Evolutionary conservation across 2,888 invertebrate species (phyloP), one percentile per base, ranked within the genome.

Genomic region (Aleiodes alternator): DNA sequence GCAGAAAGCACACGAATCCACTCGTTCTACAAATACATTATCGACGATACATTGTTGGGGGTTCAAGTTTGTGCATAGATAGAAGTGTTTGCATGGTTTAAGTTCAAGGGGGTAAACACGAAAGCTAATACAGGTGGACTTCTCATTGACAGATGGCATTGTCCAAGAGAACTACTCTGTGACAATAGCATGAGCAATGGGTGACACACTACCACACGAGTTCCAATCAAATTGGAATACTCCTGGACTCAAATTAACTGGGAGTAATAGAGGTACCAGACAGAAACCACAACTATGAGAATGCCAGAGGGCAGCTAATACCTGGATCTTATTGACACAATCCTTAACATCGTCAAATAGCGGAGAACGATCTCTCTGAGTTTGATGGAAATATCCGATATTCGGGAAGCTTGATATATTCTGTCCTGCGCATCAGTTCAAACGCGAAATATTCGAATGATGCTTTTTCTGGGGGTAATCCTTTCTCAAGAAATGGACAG

Each of bases 171-270:
- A 34, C 31, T 12, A 8, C 57, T 59, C 14, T 29, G 23, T 12
- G 23, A 0, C 34, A 59, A 14, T 31, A n/a, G 23, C 57, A 14
- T 1, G n/a, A 14, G 34, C 34, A 34, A 14, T 59, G 57, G 82
- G 78, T 84, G 85, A 76, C 43, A 43, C 43, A 43, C 43, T 43
- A 43, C 43, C 43, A 43, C 43, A 43, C 84, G 85, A 84, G 82
- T 81, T 82, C 82, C 84, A 84, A 86, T 88, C 85, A 85, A 87
- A 88, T 87, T 87, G 87, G 84, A 87, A 86, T 84, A 82, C 80
- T 84, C 83, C 82, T 64, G 69, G 61, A 73, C 69, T 55, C 77
- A 72, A 70, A 76, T 73, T 76, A 73, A 64, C 68, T 38, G 56
- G 69, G 73, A 74, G 71, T 69, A 76, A 51, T 69, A 70, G 34